Conservation (phyloP, 2,113 vertebrate genomes). For the Panthera uncia region DNA sequence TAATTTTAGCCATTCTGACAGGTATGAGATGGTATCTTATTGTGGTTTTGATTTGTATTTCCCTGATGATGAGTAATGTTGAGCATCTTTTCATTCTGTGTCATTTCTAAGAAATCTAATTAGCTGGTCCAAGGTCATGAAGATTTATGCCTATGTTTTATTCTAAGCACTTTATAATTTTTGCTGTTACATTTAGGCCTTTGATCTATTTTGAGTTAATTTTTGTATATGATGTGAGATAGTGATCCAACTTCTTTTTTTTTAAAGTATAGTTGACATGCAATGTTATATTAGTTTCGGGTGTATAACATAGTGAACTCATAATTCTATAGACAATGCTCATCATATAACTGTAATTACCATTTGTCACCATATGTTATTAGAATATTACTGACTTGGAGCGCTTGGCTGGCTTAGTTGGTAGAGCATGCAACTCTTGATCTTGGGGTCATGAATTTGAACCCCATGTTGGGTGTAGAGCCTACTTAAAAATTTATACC, state of each 20-base stretch:
- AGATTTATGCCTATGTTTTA: constrained; percentile 17
- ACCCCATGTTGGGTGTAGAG: no score
- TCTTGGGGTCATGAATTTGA: no score
- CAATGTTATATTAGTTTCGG: neutral
- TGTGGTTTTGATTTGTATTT: no score
- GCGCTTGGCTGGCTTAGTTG: no score
- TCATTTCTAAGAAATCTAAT: neutral
- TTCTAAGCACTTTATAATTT: neutral
- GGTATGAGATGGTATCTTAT: no score
- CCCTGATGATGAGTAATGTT: no score
- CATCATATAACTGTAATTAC: neutral
- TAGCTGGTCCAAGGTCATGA: neutral
- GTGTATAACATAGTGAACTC: neutral
- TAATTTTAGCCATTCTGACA: no score
- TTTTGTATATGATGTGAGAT: neutral
- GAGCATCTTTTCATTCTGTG: neutral
- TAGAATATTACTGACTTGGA: neutral
- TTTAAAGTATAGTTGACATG: neutral
- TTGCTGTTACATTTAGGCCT: neutral
- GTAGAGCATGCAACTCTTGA: no score
- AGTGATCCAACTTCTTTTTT: neutral
- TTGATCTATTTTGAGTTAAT: neutral
- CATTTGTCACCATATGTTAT: neutral
- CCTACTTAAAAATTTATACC: neutral
- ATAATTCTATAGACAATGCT: neutral